Evolutionary conservation across 2,113 vertebrate genomes (phyloP).

Genomic region (Python bivittatus): DNA sequence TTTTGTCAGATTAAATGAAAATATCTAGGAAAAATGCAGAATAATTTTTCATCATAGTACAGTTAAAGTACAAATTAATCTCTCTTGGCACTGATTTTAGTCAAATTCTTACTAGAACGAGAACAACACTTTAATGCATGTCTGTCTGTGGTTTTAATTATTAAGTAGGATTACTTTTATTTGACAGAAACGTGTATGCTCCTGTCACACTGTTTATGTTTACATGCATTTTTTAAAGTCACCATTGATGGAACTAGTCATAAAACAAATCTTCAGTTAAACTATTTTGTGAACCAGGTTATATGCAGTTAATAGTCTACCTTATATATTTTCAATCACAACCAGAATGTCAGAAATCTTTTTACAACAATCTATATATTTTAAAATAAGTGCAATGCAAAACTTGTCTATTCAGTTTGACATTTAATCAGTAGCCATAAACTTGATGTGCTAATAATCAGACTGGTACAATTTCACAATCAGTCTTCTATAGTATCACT

Average conservation of each 20-base stretch:
- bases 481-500: slow-evolving; percentile 53
- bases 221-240: slow-evolving; percentile 40
- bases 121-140: slow-evolving; percentile 17
- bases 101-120: background rate
- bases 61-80: background rate
- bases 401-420: slow-evolving; percentile 35
- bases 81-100: background rate
- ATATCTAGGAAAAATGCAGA: background rate
- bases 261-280: slow-evolving; percentile 52
- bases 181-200: slow-evolving; percentile 14
- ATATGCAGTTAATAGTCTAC: slow-evolving; percentile 73
- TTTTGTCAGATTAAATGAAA: background rate
- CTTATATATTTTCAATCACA: slow-evolving; percentile 67
- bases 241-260: slow-evolving; percentile 55
- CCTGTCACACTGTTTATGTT: slow-evolving; percentile 32
- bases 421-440: slow-evolving; percentile 58
- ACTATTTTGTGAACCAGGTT: slow-evolving; percentile 68
- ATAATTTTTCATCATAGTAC: background rate
- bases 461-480: slow-evolving; percentile 44
- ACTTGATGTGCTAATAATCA: slow-evolving; percentile 59
- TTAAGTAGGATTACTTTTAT: slow-evolving; percentile 26
- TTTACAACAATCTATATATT: slow-evolving; percentile 55
- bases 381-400: slow-evolving; percentile 60
- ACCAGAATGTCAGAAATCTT: slow-evolving; percentile 45
- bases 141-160: background rate